These are phyloP conservation scores for Neotoxoptera formosana DNA, from an alignment of 1,140 invertebrate species.

Conservation along the genomic window DNA sequence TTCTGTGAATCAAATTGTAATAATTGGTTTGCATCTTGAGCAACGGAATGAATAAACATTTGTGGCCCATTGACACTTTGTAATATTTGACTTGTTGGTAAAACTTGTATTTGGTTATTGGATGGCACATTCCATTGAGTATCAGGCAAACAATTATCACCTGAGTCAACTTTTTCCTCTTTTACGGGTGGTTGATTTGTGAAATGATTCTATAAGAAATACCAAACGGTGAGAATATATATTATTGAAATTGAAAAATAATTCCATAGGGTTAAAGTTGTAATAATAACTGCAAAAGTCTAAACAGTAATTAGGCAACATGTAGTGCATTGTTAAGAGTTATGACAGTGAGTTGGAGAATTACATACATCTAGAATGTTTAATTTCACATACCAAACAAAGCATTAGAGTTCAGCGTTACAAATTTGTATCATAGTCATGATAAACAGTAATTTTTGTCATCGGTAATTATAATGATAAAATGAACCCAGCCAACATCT, in stretches of 20 bases:
- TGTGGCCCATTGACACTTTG: slow-evolving; percentile 62
- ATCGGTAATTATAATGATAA: too few species aligned
- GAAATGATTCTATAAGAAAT: not conserved
- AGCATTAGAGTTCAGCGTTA: not conserved
- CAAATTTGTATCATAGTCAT: too few species aligned
- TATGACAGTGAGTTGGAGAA: not conserved
- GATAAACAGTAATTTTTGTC: too few species aligned
- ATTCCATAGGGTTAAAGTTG: not conserved
- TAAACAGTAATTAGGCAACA: not conserved
- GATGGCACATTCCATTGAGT: slow-evolving; percentile 63
- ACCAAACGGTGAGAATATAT: not conserved
- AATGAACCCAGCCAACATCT: too few species aligned
- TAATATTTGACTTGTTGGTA: slow-evolving; percentile 66
- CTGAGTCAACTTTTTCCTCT: not conserved
- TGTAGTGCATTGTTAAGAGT: too few species aligned
- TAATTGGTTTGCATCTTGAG: slow-evolving; percentile 54
- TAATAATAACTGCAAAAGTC: not conserved
- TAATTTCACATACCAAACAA: not conserved
- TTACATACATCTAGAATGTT: not conserved
- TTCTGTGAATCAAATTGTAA: not conserved
- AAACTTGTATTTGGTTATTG: slow-evolving; percentile 62
- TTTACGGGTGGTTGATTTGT: not conserved
- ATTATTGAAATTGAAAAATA: not conserved
- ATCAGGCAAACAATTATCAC: slow-evolving; percentile 60
- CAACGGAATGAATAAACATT: slow-evolving; percentile 62